These are phyloP conservation scores for Gymnobelideus leadbeateri DNA, from an alignment of 2,113 vertebrate genomes.

Conservation along the genomic window DNA sequence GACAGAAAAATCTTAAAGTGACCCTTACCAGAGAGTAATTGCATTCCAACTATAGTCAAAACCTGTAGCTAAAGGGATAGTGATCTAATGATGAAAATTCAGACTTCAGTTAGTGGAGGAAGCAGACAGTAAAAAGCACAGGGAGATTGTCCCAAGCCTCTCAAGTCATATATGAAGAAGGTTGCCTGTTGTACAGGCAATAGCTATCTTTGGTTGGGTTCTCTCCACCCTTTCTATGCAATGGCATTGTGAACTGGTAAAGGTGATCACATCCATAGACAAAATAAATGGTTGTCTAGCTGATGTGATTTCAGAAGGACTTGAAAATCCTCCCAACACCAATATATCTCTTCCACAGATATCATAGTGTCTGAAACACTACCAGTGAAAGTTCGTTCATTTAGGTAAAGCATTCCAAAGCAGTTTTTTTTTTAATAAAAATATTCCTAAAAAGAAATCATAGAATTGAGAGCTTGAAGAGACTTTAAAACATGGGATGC, in stretches of 20 bases:
- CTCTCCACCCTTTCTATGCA: background rate
- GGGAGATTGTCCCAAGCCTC: background rate
- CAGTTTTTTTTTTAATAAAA: too few species aligned
- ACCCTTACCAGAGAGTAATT: background rate
- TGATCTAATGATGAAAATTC: background rate
- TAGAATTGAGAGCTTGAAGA: too few species aligned
- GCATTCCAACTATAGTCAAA: background rate
- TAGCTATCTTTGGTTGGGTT: background rate
- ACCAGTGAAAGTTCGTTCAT: fast-evolving
- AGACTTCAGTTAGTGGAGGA: background rate
- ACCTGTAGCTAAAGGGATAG: background rate
- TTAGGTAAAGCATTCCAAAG: background rate
- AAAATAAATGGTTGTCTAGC: background rate
- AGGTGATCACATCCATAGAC: background rate
- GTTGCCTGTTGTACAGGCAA: background rate
- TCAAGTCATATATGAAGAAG: background rate
- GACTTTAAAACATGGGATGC: too few species aligned
- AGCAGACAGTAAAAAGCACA: background rate
- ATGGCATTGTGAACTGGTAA: background rate
- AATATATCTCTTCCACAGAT: background rate
- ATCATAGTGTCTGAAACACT: background rate
- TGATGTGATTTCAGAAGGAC: background rate
- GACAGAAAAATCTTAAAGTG: background rate
- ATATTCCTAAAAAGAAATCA: too few species aligned
- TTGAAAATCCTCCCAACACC: background rate